These are phyloP conservation scores for Trisateles emortualis DNA, from an alignment of 2,888 invertebrate genomes.

Conservation along the genomic window DNA sequence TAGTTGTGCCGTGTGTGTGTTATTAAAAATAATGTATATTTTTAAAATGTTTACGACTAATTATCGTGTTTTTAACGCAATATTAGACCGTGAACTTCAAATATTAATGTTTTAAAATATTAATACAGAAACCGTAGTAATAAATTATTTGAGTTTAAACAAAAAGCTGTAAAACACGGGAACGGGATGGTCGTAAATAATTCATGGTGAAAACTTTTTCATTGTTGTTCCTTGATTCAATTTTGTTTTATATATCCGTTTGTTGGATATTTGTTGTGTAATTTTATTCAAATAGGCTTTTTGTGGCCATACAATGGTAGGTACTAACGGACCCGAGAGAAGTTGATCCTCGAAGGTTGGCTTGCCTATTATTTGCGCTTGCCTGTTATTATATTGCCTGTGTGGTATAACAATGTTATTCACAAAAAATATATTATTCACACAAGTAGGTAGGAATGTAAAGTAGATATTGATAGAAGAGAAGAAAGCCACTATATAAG, in stretches of 20 bases:
- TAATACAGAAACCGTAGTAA: slow-evolving; percentile 27
- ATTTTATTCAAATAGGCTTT: not conserved
- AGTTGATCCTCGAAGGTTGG: too few species aligned
- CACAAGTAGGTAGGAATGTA: too few species aligned
- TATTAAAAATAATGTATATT: not conserved
- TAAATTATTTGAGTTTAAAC: slow-evolving; percentile 39
- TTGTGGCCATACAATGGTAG: not conserved
- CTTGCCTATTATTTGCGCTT: too few species aligned
- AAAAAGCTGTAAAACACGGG: slow-evolving; percentile 39
- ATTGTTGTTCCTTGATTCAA: slow-evolving; percentile 33
- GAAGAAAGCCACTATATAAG: too few species aligned
- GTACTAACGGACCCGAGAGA: too few species aligned
- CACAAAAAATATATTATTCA: too few species aligned
- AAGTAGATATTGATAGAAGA: too few species aligned
- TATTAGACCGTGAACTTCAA: slow-evolving; percentile 19
- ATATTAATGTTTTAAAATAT: slow-evolving; percentile 25
- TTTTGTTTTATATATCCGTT: slow-evolving; percentile 31
- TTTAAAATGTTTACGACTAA: not conserved
- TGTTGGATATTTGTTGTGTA: not conserved
- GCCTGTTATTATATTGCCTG: too few species aligned
- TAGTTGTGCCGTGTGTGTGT: too few species aligned
- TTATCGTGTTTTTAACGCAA: not conserved
- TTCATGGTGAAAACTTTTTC: slow-evolving; percentile 40
- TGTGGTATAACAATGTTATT: too few species aligned
- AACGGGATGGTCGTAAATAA: slow-evolving; percentile 41